These are phyloP conservation scores for Ptilorrhoa leucosticta DNA, from an alignment of 2,113 vertebrate genomes.

Conservation along the genomic window DNA sequence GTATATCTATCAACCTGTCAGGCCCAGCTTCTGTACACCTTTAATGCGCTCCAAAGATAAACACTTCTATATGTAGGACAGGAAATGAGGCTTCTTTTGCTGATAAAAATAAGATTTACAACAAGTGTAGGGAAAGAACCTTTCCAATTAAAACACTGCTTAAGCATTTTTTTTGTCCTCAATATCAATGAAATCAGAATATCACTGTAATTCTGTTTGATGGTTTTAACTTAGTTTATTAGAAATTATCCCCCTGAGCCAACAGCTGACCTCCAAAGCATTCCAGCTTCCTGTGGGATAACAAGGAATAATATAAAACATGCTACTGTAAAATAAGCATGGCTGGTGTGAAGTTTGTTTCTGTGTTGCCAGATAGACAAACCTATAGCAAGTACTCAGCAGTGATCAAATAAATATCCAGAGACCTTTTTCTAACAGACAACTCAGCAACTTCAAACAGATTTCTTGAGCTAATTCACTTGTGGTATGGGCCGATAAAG, in stretches of 20 bases:
- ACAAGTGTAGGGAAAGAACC: neutral
- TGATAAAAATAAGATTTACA: constrained; percentile 41
- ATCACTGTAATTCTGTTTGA: constrained; percentile 35
- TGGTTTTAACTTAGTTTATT: constrained; percentile 64
- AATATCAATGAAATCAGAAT: constrained; percentile 37
- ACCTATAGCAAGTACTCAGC: constrained; percentile 36
- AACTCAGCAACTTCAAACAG: constrained; percentile 73
- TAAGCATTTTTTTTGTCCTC: neutral
- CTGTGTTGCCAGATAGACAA: constrained; percentile 43
- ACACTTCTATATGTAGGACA: neutral
- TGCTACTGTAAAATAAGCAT: constrained; percentile 49
- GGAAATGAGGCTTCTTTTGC: constrained; percentile 37
- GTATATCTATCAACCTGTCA: neutral
- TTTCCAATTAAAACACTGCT: constrained; percentile 52
- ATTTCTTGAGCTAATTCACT: constrained; percentile 61
- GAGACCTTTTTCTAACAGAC: constrained; percentile 52
- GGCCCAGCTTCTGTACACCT: constrained; percentile 4
- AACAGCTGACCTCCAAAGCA: constrained; percentile 40
- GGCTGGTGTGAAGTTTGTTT: constrained; percentile 19
- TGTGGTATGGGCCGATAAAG: constrained; percentile 58
- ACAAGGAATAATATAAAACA: constrained; percentile 64
- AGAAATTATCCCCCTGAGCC: constrained; percentile 34
- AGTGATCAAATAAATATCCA: constrained; percentile 67
- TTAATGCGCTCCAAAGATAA: constrained; percentile 43
- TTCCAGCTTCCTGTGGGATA: constrained; percentile 52